Evolutionary conservation across 2,888 invertebrate species (phyloP).

Genomic region (Candidula unifasciata): DNA sequence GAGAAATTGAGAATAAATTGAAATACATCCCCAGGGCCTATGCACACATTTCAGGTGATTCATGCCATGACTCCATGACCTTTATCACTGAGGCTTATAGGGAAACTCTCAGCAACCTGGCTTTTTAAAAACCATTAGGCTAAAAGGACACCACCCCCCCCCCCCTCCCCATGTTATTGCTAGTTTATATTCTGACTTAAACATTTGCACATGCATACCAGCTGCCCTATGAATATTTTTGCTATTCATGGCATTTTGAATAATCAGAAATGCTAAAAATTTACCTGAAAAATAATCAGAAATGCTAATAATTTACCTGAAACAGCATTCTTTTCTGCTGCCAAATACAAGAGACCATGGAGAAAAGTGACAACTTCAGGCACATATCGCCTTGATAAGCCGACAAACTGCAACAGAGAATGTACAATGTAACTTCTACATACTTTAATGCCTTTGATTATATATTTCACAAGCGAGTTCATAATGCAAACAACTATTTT

Average conservation of each 20-base stretch:
- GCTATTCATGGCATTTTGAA: not conserved
- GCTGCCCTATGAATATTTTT: no score
- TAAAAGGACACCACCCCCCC: no score
- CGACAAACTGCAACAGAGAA: slow-evolving; percentile 83
- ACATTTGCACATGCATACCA: no score
- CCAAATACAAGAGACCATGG: slow-evolving; percentile 85
- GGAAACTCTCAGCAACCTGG: no score
- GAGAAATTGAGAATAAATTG: no score
- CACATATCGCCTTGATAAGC: slow-evolving; percentile 87
- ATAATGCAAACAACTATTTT: not conserved
- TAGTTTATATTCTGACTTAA: no score
- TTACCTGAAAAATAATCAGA: slow-evolving; percentile 5
- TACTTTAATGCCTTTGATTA: not conserved
- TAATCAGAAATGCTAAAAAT: not conserved
- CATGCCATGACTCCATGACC: no score
- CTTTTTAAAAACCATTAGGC: no score
- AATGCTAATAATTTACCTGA: slow-evolving; percentile 23
- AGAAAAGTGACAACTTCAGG: slow-evolving; percentile 90
- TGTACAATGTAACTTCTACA: not conserved
- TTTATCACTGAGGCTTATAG: no score
- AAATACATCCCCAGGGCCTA: no score
- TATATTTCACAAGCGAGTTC: not conserved
- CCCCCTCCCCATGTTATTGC: no score
- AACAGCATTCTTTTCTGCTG: not conserved
- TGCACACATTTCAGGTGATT: no score